phyloP scores from a whole-genome alignment of 2,113 vertebrate genomes.

The Epinephelus cyanopodus region DNA sequence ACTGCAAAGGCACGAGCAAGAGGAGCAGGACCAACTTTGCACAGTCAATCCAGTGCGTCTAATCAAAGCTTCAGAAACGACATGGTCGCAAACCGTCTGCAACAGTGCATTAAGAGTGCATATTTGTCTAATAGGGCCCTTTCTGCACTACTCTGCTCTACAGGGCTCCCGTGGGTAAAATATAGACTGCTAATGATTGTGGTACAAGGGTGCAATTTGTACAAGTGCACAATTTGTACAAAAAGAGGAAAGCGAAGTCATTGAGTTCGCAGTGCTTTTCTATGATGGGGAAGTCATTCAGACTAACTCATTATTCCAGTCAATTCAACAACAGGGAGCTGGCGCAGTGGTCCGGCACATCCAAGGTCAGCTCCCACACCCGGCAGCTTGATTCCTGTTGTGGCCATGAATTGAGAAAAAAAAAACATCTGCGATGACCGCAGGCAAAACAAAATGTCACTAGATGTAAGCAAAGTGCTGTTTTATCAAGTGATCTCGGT shows the following conservation, averaged over 20 bases:
- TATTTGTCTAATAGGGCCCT: constrained; percentile 58
- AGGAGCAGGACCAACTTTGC: constrained; percentile 7
- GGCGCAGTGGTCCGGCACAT: constrained; percentile 26
- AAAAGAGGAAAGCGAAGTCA: constrained; percentile 34
- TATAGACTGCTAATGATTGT: constrained; percentile 66
- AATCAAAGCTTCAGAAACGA: constrained; percentile 52
- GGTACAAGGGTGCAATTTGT: constrained; percentile 66
- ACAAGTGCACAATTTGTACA: constrained; percentile 50
- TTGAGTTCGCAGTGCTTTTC: constrained; percentile 13
- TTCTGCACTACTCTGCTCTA: constrained; percentile 44
- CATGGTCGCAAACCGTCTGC: constrained; percentile 38
- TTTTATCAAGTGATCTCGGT: constrained; percentile 3
- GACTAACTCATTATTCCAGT: constrained; percentile 61
- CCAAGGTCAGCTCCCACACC: constrained; percentile 32
- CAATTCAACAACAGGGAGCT: constrained; percentile 44
- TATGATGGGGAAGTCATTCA: constrained; percentile 38
- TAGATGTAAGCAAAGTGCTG: constrained; percentile 33
- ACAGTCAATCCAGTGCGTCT: constrained; percentile 28
- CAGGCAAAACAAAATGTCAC: constrained; percentile 9
- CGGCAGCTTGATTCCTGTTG: constrained; percentile 12
- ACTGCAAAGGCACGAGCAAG: not conserved
- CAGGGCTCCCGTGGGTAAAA: constrained; percentile 65
- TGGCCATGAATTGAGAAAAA: constrained; percentile 5
- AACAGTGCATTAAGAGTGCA: constrained; percentile 49
- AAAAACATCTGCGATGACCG: not conserved